phyloP scores from a whole-genome alignment of 2,888 invertebrate genomes.

The Melieria picta region DNA sequence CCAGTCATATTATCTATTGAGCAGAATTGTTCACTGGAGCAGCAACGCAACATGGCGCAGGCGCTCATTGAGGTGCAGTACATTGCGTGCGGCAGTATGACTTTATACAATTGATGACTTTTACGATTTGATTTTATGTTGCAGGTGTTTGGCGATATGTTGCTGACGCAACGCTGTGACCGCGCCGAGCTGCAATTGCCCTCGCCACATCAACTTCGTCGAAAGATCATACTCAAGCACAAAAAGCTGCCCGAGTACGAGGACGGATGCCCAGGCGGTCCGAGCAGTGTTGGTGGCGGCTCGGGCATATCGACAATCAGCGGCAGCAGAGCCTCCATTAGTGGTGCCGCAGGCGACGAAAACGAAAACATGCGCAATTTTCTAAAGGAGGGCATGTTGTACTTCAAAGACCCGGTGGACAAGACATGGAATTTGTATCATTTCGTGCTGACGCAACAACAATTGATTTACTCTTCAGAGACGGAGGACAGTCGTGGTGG shows the following conservation, averaged over 20 bases:
- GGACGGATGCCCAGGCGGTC: conserved; percentile 68
- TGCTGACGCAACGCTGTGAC: conserved; percentile 80
- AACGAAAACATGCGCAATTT: conserved; percentile 85
- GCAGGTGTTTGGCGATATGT: conserved; percentile 75
- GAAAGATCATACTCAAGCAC: conserved; percentile 86
- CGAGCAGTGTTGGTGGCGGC: conserved; percentile 45
- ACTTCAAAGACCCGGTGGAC: conserved; percentile 88
- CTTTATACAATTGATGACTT: no score
- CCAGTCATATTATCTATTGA: conserved; percentile 92
- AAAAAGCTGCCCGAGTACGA: conserved; percentile 93
- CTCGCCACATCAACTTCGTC: conserved; percentile 81
- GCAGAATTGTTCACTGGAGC: conserved; percentile 89
- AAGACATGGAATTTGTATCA: conserved; percentile 94
- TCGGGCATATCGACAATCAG: conserved; percentile 44
- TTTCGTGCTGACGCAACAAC: conserved; percentile 88
- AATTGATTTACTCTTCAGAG: conserved; percentile 79
- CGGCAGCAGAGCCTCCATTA: conserved; percentile 58
- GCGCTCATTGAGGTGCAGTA: conserved; percentile 79
- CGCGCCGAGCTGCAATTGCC: conserved; percentile 83
- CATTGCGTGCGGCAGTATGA: no score
- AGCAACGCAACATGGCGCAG: conserved; percentile 90
- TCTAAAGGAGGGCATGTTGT: conserved; percentile 89
- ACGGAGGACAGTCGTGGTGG: conserved; percentile 70
- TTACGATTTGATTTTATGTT: background rate
- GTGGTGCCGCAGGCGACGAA: conserved; percentile 66